phyloP scores from a whole-genome alignment of 2,888 invertebrate genomes.

The Crepidodera aurea region DNA sequence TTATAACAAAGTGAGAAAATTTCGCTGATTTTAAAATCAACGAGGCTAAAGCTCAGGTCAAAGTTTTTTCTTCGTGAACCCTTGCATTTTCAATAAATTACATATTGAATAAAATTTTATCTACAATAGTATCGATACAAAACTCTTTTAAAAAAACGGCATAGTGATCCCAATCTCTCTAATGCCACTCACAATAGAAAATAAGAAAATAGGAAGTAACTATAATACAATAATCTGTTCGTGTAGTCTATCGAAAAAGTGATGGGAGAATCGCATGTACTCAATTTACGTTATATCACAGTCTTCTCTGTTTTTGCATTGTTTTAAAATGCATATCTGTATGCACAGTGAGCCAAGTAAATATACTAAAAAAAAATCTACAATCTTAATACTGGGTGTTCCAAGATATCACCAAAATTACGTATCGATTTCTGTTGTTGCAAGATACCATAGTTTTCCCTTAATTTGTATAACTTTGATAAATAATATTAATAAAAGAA shows the following conservation, averaged over 20 bases:
- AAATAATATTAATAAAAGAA: too few relatives aligned
- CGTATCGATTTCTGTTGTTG: too few relatives aligned
- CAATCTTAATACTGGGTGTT: too few relatives aligned
- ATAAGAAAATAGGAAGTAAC: conserved; percentile 35
- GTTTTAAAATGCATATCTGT: conserved; percentile 27
- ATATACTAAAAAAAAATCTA: neutral
- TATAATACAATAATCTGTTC: conserved; percentile 28
- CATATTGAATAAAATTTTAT: conserved; percentile 11
- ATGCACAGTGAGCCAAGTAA: neutral
- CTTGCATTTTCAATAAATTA: neutral
- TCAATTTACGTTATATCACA: conserved; percentile 39
- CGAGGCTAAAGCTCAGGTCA: too few relatives aligned
- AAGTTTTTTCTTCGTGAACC: too few relatives aligned
- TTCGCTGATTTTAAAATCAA: too few relatives aligned
- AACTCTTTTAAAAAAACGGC: conserved; percentile 18
- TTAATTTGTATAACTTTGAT: too few relatives aligned
- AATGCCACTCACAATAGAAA: conserved; percentile 33
- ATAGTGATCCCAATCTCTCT: conserved; percentile 23
- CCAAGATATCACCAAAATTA: too few relatives aligned
- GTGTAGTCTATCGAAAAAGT: conserved; percentile 33
- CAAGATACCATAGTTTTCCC: too few relatives aligned
- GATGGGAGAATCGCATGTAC: conserved; percentile 40
- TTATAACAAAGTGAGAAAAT: too few relatives aligned
- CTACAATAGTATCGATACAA: neutral
- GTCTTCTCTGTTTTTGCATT: conserved; percentile 36